Conservation (phyloP, 2,888 invertebrate species). For the Trachelus troglodyta region DNA sequence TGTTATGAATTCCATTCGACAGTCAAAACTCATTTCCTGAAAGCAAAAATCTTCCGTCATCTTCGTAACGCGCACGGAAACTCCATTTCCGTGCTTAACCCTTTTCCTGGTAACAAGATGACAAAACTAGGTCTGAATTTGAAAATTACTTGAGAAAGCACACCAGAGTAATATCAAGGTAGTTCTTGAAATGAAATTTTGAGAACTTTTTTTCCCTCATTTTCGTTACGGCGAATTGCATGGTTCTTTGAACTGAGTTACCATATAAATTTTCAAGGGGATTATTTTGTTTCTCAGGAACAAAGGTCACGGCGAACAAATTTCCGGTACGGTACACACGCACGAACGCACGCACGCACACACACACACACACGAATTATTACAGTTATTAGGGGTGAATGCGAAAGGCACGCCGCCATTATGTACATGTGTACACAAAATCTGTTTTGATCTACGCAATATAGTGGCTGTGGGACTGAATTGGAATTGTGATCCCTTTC, state of each 20-base stretch:
- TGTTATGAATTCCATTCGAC: background rate
- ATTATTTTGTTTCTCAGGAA: background rate
- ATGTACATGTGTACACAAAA: background rate
- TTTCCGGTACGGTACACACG: background rate
- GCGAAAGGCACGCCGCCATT: background rate
- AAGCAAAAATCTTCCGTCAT: background rate
- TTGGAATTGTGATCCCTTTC: background rate
- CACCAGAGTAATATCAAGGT: too few relatives aligned
- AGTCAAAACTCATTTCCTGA: background rate
- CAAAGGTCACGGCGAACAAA: background rate
- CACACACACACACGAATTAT: background rate
- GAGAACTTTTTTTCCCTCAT: background rate
- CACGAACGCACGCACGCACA: too few relatives aligned
- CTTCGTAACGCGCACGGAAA: background rate
- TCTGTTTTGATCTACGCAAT: background rate
- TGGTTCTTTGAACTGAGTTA: background rate
- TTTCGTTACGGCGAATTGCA: background rate
- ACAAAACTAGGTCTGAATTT: background rate
- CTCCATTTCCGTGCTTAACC: background rate
- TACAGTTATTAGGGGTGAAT: background rate
- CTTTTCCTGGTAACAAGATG: background rate
- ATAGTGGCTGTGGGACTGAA: background rate
- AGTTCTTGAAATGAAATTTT: background rate
- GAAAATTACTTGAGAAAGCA: background rate
- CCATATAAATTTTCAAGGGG: background rate